Percentiles rank a stretch among this genome's conserved stretches.
Evolutionary conservation across 2,797 vertebrate genomes (phyloP).

Genomic region (Capromys pilorides): DNA sequence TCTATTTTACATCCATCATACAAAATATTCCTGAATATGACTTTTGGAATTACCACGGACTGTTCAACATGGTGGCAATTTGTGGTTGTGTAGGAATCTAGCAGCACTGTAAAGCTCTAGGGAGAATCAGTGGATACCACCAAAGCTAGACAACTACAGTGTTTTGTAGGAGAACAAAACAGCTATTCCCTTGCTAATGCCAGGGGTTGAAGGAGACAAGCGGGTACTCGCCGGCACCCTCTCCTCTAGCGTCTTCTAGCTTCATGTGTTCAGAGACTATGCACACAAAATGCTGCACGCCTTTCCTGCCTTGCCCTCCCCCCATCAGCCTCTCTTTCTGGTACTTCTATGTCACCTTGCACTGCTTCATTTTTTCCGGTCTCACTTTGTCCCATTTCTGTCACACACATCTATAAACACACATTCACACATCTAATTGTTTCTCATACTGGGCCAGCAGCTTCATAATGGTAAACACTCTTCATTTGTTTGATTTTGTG

Average conservation of each 20-base stretch:
- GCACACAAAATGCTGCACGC: background rate
- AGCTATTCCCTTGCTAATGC: too few species aligned
- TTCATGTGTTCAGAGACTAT: background rate
- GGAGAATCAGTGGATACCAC: background rate
- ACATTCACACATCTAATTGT: background rate
- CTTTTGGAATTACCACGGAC: background rate
- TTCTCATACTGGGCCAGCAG: background rate
- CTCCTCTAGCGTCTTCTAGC: background rate
- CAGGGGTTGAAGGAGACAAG: background rate
- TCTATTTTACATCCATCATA: background rate
- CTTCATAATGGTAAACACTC: background rate
- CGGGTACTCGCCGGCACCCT: rapidly evolving
- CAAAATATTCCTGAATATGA: conserved; percentile 4
- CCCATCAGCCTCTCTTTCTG: background rate
- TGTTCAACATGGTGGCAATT: background rate
- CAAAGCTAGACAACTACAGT: background rate
- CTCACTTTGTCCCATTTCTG: background rate
- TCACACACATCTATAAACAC: too few species aligned
- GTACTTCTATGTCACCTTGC: background rate
- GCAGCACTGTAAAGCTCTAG: background rate
- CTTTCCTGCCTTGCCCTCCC: background rate
- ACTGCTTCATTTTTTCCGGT: background rate
- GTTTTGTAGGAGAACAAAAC: background rate
- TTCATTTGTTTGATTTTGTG: background rate
- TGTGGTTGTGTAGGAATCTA: background rate